A percentile compares a stretch with the other conserved stretches of the same genome.
phyloP scores from a whole-genome alignment of 2,888 invertebrate genomes.

The Leptura quadrifasciata region DNA sequence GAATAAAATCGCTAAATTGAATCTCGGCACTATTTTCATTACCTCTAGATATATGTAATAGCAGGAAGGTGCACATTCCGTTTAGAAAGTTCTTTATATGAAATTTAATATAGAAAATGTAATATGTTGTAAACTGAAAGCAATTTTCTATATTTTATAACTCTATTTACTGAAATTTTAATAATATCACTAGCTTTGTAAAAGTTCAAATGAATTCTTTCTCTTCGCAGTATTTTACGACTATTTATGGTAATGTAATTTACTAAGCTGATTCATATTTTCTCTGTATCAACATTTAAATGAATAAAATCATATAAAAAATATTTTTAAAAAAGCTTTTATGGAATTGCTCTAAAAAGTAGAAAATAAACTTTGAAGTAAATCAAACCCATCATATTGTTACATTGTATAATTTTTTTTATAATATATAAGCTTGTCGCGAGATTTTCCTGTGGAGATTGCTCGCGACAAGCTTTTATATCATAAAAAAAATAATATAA shows the following conservation, averaged over 20 bases:
- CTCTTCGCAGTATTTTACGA: not conserved
- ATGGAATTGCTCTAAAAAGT: no score
- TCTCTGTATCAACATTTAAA: no score
- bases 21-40: not conserved
- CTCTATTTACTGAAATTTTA: not conserved
- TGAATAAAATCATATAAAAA: no score
- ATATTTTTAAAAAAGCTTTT: no score
- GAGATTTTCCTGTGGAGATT: no score
- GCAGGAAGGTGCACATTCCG: not conserved
- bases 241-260: not conserved
- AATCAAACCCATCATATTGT: no score
- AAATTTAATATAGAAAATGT: not conserved
- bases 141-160: slow-evolving; percentile 1
- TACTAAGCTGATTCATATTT: no score
- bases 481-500: no score
- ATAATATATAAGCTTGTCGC: no score
- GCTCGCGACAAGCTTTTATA: no score
- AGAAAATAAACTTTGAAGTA: no score
- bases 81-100: not conserved
- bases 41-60: not conserved
- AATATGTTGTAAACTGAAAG: not conserved
- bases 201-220: not conserved
- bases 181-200: not conserved
- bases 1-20: not conserved
- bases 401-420: no score